Evolutionary conservation across 1,140 invertebrate species (phyloP).

Genomic region (Saccostrea glomerata): DNA sequence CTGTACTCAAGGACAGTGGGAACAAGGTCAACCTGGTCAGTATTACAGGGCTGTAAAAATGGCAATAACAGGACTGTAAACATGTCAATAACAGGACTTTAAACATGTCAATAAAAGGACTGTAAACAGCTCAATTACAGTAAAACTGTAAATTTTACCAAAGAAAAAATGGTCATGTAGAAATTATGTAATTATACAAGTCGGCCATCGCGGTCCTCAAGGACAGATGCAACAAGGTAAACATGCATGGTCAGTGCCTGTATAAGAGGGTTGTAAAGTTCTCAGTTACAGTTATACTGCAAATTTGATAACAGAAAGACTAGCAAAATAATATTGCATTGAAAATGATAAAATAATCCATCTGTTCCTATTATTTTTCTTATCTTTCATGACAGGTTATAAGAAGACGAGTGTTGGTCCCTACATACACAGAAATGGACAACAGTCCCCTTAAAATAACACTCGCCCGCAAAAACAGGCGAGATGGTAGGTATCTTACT

Average conservation of each 20-base stretch:
- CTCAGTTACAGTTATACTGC: too few relatives aligned
- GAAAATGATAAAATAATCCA: too few relatives aligned
- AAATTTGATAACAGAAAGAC: too few relatives aligned
- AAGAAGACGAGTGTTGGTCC: conserved; percentile 83
- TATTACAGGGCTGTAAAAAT: conserved; percentile 26
- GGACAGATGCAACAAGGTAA: too few relatives aligned
- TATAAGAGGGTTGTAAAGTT: too few relatives aligned
- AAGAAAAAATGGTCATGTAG: too few relatives aligned
- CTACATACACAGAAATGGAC: conserved; percentile 81
- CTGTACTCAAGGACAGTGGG: conserved; percentile 79
- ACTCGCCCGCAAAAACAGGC: conserved; percentile 94
- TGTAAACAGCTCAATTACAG: background rate
- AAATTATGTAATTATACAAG: too few relatives aligned
- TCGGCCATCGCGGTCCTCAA: too few relatives aligned
- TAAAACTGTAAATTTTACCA: background rate
- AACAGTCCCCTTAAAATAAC: conserved; percentile 88
- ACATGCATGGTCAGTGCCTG: too few relatives aligned
- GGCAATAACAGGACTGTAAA: background rate
- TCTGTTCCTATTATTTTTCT: too few relatives aligned
- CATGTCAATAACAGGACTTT: background rate
- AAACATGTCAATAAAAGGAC: background rate
- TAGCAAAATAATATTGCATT: too few relatives aligned
- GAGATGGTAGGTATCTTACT: conserved; percentile 87
- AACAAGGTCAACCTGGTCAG: conserved; percentile 75
- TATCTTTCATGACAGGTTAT: conserved; percentile 81